Evolutionary conservation across 2,888 invertebrate genomes (phyloP).

Genomic region (Amphipoea lucens): DNA sequence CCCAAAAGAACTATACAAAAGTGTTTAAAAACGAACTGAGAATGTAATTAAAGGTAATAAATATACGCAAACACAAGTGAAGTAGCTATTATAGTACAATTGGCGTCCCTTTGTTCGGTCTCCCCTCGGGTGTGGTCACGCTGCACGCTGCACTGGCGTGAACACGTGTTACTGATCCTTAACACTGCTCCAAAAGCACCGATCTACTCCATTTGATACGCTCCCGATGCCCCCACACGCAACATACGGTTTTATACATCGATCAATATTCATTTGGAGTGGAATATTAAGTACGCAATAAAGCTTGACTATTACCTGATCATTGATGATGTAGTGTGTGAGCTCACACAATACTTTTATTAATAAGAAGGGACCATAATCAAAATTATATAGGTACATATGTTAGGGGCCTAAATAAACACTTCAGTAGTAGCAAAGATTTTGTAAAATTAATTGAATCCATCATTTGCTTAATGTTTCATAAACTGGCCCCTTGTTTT

Average conservation of each 20-base stretch:
- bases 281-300: constrained; percentile 60
- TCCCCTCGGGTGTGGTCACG: constrained; percentile 78
- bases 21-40: constrained; percentile 43
- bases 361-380: background rate
- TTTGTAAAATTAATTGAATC: constrained; percentile 51
- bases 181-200: constrained; percentile 71
- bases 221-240: constrained; percentile 79
- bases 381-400: background rate
- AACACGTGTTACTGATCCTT: constrained; percentile 87
- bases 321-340: constrained; percentile 20
- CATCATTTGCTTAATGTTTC: constrained; percentile 47
- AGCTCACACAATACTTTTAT: constrained; percentile 7
- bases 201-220: constrained; percentile 85
- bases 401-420: constrained; percentile 22
- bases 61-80: constrained; percentile 82
- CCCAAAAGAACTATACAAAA: constrained; percentile 6
- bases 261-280: constrained; percentile 74
- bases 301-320: constrained; percentile 62
- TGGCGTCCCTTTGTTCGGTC: constrained; percentile 76
- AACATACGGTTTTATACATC: constrained; percentile 74
- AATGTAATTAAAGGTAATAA: constrained; percentile 73
- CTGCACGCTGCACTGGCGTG: constrained; percentile 76
- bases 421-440: constrained; percentile 23
- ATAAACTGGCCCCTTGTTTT: constrained; percentile 42
- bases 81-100: constrained; percentile 83